phyloP scores from a whole-genome alignment of 2,797 vertebrate species.

The Darevskia mixta region DNA sequence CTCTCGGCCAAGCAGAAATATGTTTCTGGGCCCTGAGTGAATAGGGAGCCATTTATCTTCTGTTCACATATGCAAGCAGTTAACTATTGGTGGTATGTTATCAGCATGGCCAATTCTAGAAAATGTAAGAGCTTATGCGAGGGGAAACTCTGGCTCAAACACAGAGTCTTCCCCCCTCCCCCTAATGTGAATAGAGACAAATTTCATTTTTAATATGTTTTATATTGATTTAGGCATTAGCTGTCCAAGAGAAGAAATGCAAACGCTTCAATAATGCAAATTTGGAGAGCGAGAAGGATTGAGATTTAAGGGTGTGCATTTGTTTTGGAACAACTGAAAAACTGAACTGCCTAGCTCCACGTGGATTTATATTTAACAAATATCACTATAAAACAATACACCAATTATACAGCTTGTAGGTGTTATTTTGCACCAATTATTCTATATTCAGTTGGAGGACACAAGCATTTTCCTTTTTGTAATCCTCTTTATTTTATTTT shows the following conservation, averaged over 20 bases:
- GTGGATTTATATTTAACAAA: too few relatives aligned
- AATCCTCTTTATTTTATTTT: too few relatives aligned
- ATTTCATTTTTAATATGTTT: not conserved
- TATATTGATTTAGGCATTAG: not conserved
- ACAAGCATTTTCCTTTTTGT: too few relatives aligned
- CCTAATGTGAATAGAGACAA: not conserved
- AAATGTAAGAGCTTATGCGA: not conserved
- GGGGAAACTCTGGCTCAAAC: not conserved
- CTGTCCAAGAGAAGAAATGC: not conserved
- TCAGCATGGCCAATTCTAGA: constrained; percentile 45
- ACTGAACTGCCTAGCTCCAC: not conserved
- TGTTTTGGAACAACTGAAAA: not conserved
- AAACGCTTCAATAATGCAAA: not conserved
- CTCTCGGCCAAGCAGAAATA: constrained; percentile 36
- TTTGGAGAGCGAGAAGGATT: not conserved
- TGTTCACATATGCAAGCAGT: not conserved
- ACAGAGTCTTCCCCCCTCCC: not conserved
- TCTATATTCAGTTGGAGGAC: too few relatives aligned
- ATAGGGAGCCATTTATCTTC: not conserved
- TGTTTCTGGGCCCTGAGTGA: not conserved
- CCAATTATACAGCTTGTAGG: too few relatives aligned
- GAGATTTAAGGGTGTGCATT: not conserved
- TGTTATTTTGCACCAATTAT: too few relatives aligned
- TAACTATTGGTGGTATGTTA: constrained; percentile 21
- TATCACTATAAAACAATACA: too few relatives aligned